A percentile compares a stretch with the other conserved stretches of the same genome.
Conservation (phyloP, 2,113 vertebrate genomes). For the Prolemur simus region DNA sequence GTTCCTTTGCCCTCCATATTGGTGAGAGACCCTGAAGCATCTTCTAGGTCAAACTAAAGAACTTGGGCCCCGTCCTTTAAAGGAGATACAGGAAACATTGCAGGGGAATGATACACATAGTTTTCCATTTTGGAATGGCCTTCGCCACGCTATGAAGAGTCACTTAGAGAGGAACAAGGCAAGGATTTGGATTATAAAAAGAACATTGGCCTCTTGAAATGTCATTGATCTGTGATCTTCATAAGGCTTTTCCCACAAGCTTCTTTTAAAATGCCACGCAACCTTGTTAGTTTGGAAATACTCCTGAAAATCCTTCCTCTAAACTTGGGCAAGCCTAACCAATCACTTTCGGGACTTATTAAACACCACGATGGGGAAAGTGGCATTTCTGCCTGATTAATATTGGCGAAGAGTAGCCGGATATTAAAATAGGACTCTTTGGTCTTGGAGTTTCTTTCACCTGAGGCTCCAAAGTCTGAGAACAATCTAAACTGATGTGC, state of each 20-base stretch:
- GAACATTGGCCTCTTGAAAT: background rate
- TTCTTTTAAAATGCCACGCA: background rate
- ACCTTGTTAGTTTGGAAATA: background rate
- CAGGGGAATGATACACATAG: background rate
- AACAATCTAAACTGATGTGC: background rate
- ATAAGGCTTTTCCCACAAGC: background rate
- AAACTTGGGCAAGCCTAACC: background rate
- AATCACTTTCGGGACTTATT: background rate
- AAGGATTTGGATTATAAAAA: background rate
- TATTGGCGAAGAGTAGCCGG: background rate
- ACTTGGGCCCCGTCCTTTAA: background rate
- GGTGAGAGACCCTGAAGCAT: background rate
- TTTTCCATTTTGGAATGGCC: background rate
- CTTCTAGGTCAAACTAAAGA: background rate
- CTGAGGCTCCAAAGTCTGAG: background rate
- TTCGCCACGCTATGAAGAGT: background rate
- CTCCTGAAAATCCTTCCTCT: background rate
- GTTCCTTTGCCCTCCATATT: background rate
- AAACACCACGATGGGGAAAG: background rate
- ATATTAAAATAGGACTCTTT: background rate
- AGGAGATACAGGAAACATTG: background rate
- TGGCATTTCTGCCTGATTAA: background rate
- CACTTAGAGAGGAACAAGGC: background rate
- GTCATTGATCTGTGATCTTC: background rate
- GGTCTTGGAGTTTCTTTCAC: background rate